A percentile compares a stretch with the other conserved stretches of the same genome.
phyloP scores from a whole-genome alignment of 1,140 invertebrate species.

The Penaeus japonicus region DNA sequence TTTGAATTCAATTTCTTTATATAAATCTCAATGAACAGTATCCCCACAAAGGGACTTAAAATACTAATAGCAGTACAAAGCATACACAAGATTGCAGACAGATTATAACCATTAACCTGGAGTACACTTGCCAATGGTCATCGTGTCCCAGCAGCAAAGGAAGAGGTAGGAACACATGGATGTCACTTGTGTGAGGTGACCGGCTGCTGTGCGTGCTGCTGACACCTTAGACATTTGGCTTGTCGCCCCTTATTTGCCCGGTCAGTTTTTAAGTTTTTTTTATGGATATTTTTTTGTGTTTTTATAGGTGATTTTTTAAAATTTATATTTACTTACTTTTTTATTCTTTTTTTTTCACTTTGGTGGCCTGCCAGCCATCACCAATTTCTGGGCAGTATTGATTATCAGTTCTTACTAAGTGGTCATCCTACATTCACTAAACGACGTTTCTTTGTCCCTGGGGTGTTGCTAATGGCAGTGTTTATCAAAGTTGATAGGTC shows the following conservation, averaged over 20 bases:
- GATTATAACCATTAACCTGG: slow-evolving; percentile 46
- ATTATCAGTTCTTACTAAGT: slow-evolving; percentile 30
- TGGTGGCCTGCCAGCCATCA: slow-evolving; percentile 39
- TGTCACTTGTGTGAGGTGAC: slow-evolving; percentile 45
- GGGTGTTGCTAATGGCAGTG: slow-evolving; percentile 54
- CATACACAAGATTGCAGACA: slow-evolving; percentile 52
- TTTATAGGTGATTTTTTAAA: too few relatives aligned
- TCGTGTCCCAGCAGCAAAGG: slow-evolving; percentile 38
- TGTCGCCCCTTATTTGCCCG: neutral
- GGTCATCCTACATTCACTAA: slow-evolving; percentile 53
- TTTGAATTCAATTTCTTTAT: neutral
- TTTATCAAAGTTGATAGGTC: slow-evolving; percentile 42
- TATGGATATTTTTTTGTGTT: too few relatives aligned
- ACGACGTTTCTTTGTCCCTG: slow-evolving; percentile 50
- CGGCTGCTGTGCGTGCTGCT: slow-evolving; percentile 21
- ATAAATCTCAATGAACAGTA: slow-evolving; percentile 6
- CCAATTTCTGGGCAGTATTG: slow-evolving; percentile 26
- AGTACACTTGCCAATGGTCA: slow-evolving; percentile 29
- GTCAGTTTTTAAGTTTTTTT: neutral
- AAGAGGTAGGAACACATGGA: slow-evolving; percentile 53
- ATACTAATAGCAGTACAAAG: slow-evolving; percentile 53
- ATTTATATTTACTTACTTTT: too few relatives aligned
- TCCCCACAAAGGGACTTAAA: slow-evolving; percentile 34
- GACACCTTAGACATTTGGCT: slow-evolving; percentile 32
- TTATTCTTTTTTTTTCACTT: neutral